These are phyloP conservation scores for Quiscalus mexicanus DNA, from an alignment of 2,113 vertebrate genomes.

Conservation along the genomic window DNA sequence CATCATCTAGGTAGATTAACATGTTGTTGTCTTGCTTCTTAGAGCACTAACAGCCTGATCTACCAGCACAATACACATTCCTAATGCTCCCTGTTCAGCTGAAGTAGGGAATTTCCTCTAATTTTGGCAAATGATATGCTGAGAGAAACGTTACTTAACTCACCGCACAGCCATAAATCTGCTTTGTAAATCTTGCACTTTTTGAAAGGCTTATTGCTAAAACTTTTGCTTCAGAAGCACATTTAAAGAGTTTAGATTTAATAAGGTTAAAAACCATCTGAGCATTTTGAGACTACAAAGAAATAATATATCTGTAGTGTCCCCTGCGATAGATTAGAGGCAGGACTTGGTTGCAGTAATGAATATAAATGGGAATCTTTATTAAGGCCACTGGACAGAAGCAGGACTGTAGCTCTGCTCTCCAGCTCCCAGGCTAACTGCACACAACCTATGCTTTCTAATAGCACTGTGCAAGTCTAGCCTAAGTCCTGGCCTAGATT, in stretches of 20 bases:
- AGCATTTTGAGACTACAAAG: slow-evolving; percentile 60
- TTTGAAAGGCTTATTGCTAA: slow-evolving; percentile 39
- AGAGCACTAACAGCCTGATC: not conserved
- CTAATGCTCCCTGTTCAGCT: not conserved
- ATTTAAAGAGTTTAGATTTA: slow-evolving; percentile 53
- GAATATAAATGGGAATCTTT: slow-evolving; percentile 63
- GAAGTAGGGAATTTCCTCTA: slow-evolving; percentile 1
- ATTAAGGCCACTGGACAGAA: slow-evolving; percentile 62
- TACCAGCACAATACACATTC: not conserved
- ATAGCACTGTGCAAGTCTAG: not conserved
- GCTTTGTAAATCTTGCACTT: slow-evolving; percentile 42
- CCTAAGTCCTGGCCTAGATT: slow-evolving; percentile 53
- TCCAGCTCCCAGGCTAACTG: slow-evolving; percentile 34
- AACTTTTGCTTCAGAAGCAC: slow-evolving; percentile 62
- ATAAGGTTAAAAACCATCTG: slow-evolving; percentile 60
- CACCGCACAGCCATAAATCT: slow-evolving; percentile 18
- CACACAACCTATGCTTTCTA: slow-evolving; percentile 10
- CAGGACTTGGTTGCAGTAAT: slow-evolving; percentile 35
- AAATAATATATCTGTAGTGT: slow-evolving; percentile 50
- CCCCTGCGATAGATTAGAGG: slow-evolving; percentile 59
- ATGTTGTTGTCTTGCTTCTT: not conserved
- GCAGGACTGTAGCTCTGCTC: slow-evolving; percentile 1
- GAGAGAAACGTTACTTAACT: slow-evolving; percentile 18
- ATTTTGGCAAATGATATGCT: slow-evolving; percentile 24
- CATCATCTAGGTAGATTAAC: not conserved